phyloP scores from a whole-genome alignment of 2,797 vertebrate genomes.

The Somateria mollissima region DNA sequence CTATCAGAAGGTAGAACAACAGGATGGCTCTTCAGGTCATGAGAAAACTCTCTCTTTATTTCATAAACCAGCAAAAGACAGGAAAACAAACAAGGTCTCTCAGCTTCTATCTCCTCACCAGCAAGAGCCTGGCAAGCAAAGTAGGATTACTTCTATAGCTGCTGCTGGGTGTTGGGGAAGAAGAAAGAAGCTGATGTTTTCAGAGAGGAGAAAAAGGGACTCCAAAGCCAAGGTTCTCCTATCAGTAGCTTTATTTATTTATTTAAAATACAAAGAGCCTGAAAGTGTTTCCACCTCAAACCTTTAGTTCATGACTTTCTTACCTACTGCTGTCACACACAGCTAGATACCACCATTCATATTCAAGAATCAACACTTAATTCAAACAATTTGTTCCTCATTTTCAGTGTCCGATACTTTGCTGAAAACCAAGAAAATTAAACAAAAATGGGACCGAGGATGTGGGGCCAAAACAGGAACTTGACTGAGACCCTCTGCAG shows the following conservation, averaged over 20 bases:
- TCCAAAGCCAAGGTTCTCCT: not conserved
- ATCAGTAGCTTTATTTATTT: not conserved
- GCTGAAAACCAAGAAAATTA: not conserved
- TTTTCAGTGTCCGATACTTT: not conserved
- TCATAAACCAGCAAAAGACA: not conserved
- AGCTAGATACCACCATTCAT: not conserved
- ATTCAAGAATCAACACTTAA: not conserved
- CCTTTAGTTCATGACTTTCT: not conserved
- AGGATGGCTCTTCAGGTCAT: not conserved
- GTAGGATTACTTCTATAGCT: not conserved
- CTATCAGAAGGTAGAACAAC: not conserved
- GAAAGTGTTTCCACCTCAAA: not conserved
- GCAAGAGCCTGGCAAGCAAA: not conserved
- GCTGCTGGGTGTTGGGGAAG: not conserved
- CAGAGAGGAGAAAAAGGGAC: not conserved
- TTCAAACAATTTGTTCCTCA: not conserved
- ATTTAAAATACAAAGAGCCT: no score
- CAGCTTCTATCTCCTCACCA: not conserved
- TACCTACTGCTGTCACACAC: not conserved
- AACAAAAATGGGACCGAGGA: not conserved
- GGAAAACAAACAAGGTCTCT: not conserved
- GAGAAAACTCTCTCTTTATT: not conserved
- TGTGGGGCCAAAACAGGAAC: not conserved
- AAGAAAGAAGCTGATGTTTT: not conserved
- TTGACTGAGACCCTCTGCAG: not conserved